Base-by-base conservation (phyloP, 2,797 vertebrate genomes). In the Pipistrellus pygmaeus region DNA sequence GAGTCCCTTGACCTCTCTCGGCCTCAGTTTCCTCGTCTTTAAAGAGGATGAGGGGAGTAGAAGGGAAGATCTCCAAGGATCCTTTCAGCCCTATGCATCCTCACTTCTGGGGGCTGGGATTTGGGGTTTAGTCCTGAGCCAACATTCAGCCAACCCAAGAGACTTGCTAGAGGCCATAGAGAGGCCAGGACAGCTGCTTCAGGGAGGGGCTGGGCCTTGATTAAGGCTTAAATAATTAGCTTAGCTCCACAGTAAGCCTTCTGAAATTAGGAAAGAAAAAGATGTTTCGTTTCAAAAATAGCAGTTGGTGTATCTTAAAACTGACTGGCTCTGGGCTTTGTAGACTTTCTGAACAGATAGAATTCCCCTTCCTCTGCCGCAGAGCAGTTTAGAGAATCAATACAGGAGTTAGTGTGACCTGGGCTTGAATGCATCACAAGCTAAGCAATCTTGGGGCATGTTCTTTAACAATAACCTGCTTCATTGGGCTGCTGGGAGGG, bases 161-260 rank as follows among this genome's bases (percentile, higher is more conserved):
- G 94, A 92, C 48, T 92, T 86, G 44, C 80, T 91, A 15, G 90
- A 95, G 38, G 94, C 88, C 84, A 68, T 46, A 41, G 62, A 94
- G 84, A 94, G 83, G 94, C 96, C 95, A 94, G 93, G 85, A 94
- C 96, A 96, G 96, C 97, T 97, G 96, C 95, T 96, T 94, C 51
- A 27, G 94, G 96, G 94, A 95, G 88, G 85, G 95, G 94, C 78
- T 94, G 85, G 88, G 80, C 95, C 91, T 96, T 96, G 97, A 97
- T 97, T 96, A 96, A 94, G 94, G 96, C 94, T 95, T 90, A 90
- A 76, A 97, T 96, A 96, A 96, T 97, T 96, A 95, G 94, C 94
- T 96, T 85, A 93, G 93, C 78, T 96, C 88, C 76, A 73, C 38
- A 88, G 80, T 77, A 93, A 96, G 86, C 80, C 85, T 93, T 92